Conservation (phyloP, 2,113 vertebrate genomes). For the Ciconia stormi region DNA sequence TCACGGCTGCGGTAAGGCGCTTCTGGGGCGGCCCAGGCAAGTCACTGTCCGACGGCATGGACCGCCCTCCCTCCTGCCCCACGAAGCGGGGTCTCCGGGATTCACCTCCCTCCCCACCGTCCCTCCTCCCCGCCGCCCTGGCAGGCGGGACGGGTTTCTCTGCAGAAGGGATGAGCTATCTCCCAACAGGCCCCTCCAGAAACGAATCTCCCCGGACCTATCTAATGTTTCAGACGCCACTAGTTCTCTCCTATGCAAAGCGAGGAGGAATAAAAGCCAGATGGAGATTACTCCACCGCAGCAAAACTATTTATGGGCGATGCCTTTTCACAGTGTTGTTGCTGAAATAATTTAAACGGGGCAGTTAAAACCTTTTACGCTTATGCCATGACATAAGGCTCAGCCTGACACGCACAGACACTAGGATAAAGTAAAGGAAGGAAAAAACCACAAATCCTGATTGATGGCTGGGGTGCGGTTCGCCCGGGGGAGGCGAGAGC, state of each 20-base stretch:
- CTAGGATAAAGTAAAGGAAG: neutral
- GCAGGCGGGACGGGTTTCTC: neutral
- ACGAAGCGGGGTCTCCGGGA: rapidly evolving
- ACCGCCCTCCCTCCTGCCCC: neutral
- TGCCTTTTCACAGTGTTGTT: neutral
- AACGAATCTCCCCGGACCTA: neutral
- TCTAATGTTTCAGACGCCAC: neutral
- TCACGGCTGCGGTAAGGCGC: neutral
- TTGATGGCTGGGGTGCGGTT: neutral
- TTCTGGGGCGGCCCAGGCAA: neutral
- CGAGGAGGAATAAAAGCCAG: neutral
- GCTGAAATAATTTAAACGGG: conserved; percentile 1
- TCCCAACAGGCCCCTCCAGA: neutral
- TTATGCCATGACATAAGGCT: neutral
- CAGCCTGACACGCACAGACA: neutral
- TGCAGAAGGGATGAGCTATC: neutral
- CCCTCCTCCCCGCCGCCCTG: neutral
- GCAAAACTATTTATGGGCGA: neutral
- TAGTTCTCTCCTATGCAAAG: neutral
- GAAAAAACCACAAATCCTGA: neutral
- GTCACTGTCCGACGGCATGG: too few relatives aligned
- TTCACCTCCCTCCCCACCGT: neutral
- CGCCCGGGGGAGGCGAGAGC: neutral
- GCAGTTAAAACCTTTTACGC: neutral
- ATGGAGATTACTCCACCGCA: neutral